phyloP scores from a whole-genome alignment of 2,113 vertebrate species.

The Smithornis capensis region DNA sequence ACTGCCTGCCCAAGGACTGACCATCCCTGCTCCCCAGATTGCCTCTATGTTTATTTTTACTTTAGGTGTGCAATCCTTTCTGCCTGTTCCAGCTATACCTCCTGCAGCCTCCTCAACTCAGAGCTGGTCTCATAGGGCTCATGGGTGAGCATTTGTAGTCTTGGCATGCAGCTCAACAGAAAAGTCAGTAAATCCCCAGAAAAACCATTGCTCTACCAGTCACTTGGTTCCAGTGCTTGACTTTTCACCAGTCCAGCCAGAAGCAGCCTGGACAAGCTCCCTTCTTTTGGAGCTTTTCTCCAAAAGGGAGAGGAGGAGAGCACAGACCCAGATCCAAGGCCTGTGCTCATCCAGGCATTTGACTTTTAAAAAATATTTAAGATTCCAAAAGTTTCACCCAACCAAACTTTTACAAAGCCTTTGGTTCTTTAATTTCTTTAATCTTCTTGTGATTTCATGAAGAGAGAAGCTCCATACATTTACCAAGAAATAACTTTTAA shows the following conservation, averaged over 20 bases:
- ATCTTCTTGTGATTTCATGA: too few relatives aligned
- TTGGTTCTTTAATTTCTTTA: too few relatives aligned
- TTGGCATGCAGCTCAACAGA: neutral
- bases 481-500: too few relatives aligned
- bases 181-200: neutral
- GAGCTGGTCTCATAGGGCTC: neutral
- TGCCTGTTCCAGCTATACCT: neutral
- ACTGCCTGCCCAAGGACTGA: accelerated
- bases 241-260: neutral
- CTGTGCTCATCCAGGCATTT: too few relatives aligned
- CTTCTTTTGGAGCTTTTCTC: neutral
- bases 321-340: too few relatives aligned
- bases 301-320: too few relatives aligned
- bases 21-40: neutral
- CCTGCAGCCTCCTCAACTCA: neutral
- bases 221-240: neutral
- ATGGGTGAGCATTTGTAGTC: too few relatives aligned
- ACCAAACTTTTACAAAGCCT: too few relatives aligned
- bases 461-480: too few relatives aligned
- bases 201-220: neutral
- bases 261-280: neutral
- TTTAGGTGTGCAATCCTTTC: neutral
- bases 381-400: too few relatives aligned
- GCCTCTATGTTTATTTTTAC: accelerated
- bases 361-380: too few relatives aligned